A percentile compares a stretch with the other conserved stretches of the same genome.
phyloP scores from a whole-genome alignment of 2,797 vertebrate genomes.

The Schizothorax lantsangensis region DNA sequence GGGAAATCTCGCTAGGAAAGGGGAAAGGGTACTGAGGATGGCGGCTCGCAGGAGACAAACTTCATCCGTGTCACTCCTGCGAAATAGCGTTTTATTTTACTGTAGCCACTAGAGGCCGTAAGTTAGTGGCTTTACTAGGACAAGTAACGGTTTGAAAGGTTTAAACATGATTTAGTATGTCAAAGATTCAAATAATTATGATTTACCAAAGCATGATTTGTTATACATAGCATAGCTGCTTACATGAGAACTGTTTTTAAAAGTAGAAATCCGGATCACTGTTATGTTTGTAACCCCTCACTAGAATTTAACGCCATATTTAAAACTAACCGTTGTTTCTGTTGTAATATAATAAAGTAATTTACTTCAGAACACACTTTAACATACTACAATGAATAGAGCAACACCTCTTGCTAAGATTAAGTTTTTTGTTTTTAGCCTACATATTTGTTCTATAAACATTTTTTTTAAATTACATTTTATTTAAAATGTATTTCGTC shows the following conservation, averaged over 20 bases:
- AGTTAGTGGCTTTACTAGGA: neutral
- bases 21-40: slow-evolving; percentile 59
- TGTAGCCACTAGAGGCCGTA: neutral
- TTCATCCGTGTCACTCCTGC: neutral
- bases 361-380: neutral
- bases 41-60: slow-evolving; percentile 54
- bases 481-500: neutral
- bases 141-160: neutral
- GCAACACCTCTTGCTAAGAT: neutral
- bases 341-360: neutral
- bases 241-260: neutral
- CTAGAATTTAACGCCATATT: neutral
- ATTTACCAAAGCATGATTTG: neutral
- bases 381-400: neutral
- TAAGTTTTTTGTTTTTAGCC: neutral
- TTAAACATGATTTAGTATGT: neutral
- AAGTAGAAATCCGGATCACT: neutral
- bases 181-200: neutral
- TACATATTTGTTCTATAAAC: neutral
- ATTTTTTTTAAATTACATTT: neutral
- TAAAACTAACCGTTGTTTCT: neutral
- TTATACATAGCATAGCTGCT: neutral
- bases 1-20: slow-evolving; percentile 34
- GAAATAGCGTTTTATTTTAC: slow-evolving; percentile 10
- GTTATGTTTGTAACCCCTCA: neutral